Evolutionary conservation across 2,113 vertebrate genomes (phyloP).

Genomic region (Plotosus lineatus): DNA sequence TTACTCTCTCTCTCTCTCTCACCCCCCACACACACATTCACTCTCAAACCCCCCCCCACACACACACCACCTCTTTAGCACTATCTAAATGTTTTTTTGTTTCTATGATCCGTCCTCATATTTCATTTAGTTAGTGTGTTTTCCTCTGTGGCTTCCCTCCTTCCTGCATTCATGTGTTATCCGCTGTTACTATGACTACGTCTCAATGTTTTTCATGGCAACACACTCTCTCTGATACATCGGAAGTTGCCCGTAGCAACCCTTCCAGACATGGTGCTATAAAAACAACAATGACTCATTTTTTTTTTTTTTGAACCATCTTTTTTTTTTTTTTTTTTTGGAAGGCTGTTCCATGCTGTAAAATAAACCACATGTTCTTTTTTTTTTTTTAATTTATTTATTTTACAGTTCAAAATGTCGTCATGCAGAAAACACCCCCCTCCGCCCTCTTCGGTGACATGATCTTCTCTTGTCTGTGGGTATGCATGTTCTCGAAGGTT

Average conservation of each 20-base stretch:
- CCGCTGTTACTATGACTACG: slow-evolving; percentile 61
- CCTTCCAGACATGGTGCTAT: slow-evolving; percentile 61
- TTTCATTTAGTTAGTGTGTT: slow-evolving; percentile 1
- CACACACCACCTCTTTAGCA: too few relatives aligned
- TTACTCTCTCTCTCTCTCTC: too few relatives aligned
- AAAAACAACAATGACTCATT: slow-evolving; percentile 50
- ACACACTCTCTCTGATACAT: slow-evolving; percentile 55
- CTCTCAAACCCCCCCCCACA: too few relatives aligned
- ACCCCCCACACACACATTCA: too few relatives aligned
- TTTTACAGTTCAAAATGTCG: slow-evolving; percentile 3
- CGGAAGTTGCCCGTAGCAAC: slow-evolving; percentile 66
- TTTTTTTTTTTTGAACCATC: slow-evolving; percentile 29
- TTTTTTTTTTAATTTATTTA: too few relatives aligned
- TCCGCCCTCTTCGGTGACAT: slow-evolving; percentile 27
- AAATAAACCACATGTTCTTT: slow-evolving; percentile 29
- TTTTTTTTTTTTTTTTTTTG: neutral
- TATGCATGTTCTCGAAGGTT: slow-evolving; percentile 21
- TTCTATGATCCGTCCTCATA: slow-evolving; percentile 12
- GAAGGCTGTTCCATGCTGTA: slow-evolving; percentile 3
- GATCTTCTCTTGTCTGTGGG: slow-evolving; percentile 29
- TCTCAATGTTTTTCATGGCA: slow-evolving; percentile 72
- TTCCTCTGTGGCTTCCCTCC: neutral
- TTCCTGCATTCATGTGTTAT: slow-evolving; percentile 59
- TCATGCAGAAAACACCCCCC: neutral
- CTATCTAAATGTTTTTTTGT: neutral